phyloP scores from a whole-genome alignment of 2,113 vertebrate species.

The Arenaria interpres region DNA sequence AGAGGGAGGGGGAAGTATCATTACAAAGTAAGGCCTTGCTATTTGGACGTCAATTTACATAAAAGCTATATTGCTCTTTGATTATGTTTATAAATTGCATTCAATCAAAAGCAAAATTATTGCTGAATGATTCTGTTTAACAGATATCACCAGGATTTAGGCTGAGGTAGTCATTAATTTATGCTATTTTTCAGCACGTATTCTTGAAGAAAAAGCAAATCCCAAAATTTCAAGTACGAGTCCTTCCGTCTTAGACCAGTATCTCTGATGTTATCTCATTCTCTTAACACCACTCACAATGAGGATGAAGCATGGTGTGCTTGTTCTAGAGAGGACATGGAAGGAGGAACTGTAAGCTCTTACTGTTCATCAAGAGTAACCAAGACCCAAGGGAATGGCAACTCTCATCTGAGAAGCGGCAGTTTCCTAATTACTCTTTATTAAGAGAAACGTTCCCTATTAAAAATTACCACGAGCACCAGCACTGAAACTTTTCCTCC shows the following conservation, averaged over 20 bases:
- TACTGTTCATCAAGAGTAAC: background rate
- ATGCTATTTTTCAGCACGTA: background rate
- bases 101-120: background rate
- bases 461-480: background rate
- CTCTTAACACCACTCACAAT: background rate
- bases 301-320: background rate
- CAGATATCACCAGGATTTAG: background rate
- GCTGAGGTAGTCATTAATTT: background rate
- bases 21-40: background rate
- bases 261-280: background rate
- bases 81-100: background rate
- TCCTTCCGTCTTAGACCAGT: background rate
- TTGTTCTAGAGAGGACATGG: rapidly evolving
- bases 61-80: background rate
- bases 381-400: background rate
- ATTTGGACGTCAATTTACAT: background rate
- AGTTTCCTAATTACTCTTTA: background rate
- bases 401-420: background rate
- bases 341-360: background rate
- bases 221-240: background rate
- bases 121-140: background rate
- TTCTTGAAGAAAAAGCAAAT: background rate
- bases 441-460: background rate
- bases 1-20: background rate
- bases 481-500: background rate